Conservation (phyloP, 1,140 invertebrate genomes). For the Conopomorpha cramerella region DNA sequence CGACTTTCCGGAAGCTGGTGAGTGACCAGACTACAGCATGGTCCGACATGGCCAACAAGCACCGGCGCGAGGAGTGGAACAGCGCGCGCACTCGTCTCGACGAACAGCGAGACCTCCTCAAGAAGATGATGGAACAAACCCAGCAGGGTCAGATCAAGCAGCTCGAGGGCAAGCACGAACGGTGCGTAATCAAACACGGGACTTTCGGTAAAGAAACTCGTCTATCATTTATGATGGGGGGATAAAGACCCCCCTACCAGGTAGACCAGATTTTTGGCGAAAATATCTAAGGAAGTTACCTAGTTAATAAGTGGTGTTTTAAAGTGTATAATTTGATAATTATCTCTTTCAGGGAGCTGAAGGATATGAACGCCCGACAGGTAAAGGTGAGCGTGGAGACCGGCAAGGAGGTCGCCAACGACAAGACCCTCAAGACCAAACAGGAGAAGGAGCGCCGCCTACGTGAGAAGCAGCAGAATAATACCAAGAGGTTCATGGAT, state of each 20-base stretch:
- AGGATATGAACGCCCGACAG: conserved; percentile 94
- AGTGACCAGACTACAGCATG: conserved; percentile 91
- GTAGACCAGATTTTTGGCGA: no score
- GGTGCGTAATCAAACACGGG: conserved; percentile 53
- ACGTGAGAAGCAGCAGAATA: conserved; percentile 97
- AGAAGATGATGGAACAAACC: conserved; percentile 82
- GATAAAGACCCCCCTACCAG: no score
- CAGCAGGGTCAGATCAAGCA: conserved; percentile 91
- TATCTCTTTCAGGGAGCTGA: conserved; percentile 87
- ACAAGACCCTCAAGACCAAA: conserved; percentile 96
- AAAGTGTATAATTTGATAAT: no score
- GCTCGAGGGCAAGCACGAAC: conserved; percentile 86
- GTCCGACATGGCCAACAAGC: conserved; percentile 87
- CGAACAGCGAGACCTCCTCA: conserved; percentile 84
- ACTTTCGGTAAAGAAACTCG: no score
- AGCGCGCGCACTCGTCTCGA: conserved; percentile 80
- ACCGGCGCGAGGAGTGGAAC: conserved; percentile 92
- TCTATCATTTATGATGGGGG: no score
- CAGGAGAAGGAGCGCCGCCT: conserved; percentile 93
- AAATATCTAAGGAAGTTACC: no score
- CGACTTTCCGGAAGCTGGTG: conserved; percentile 78
- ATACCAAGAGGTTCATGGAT: conserved; percentile 98
- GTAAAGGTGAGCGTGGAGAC: conserved; percentile 97
- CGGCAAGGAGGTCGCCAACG: conserved; percentile 91
- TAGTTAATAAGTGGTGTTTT: no score